phyloP scores from a whole-genome alignment of 2,888 invertebrate species.

The Amphipoea lucens region DNA sequence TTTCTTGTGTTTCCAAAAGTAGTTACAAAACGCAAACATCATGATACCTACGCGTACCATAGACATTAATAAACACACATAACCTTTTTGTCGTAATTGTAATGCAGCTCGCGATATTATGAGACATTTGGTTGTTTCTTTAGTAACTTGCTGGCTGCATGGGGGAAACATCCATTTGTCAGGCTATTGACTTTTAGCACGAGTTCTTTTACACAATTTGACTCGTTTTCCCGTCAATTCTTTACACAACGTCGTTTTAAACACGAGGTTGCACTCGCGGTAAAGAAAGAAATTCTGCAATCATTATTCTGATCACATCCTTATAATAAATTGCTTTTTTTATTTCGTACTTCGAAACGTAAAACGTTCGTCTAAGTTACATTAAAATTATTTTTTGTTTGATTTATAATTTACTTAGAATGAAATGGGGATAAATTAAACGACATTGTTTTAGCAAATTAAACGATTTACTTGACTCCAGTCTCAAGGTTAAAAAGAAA shows the following conservation, averaged over 20 bases:
- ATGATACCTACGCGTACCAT: conserved; percentile 18
- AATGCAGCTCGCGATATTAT: conserved; percentile 58
- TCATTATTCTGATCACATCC: conserved; percentile 62
- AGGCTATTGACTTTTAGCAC: conserved; percentile 65
- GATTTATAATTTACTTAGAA: conserved; percentile 33
- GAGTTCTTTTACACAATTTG: conserved; percentile 58
- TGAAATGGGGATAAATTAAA: conserved; percentile 14
- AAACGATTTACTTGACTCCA: conserved; percentile 26
- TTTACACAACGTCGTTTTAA: conserved; percentile 50
- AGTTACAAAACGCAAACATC: background rate
- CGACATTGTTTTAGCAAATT: conserved; percentile 18
- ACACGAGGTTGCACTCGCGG: conserved; percentile 34
- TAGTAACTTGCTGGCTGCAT: conserved; percentile 55
- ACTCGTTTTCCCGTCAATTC: conserved; percentile 49
- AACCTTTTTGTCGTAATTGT: conserved; percentile 54
- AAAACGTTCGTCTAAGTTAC: conserved; percentile 38
- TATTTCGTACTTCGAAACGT: conserved; percentile 55
- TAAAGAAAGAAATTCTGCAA: conserved; percentile 36
- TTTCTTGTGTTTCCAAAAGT: background rate
- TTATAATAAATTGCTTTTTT: conserved; percentile 56
- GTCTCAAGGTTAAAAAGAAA: background rate
- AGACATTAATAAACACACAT: conserved; percentile 48
- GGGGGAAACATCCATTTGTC: conserved; percentile 63
- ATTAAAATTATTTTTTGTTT: conserved; percentile 31
- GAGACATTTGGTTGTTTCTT: conserved; percentile 61